phyloP scores from a whole-genome alignment of 2,797 vertebrate species.

The Rhincodon typus region DNA sequence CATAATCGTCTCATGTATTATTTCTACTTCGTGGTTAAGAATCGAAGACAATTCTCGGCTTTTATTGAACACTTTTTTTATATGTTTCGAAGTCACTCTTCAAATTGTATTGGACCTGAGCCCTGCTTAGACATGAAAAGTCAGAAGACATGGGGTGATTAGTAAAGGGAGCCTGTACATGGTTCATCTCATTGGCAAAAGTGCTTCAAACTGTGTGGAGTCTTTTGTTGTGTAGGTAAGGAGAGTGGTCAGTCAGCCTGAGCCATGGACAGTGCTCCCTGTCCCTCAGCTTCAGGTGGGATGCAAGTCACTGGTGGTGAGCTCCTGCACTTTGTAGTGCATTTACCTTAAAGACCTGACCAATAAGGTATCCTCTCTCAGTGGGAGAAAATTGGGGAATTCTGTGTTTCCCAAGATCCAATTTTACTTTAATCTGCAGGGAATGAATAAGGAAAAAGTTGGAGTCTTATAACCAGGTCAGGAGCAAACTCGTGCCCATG shows the following conservation, averaged over 20 bases:
- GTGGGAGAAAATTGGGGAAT: not conserved
- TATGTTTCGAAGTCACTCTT: not conserved
- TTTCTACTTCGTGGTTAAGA: conserved; percentile 2
- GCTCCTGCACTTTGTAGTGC: not conserved
- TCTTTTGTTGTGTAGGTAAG: not conserved
- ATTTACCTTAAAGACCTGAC: no score
- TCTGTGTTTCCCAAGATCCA: not conserved
- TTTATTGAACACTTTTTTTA: not conserved
- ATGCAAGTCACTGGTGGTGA: not conserved
- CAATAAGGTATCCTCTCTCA: no score
- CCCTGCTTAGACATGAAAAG: not conserved
- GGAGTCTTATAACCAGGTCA: not conserved
- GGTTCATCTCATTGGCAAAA: not conserved
- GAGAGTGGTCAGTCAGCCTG: not conserved
- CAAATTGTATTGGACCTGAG: not conserved
- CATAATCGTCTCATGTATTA: conserved; percentile 6
- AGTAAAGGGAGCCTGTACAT: not conserved
- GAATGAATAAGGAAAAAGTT: not conserved
- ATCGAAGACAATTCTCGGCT: not conserved
- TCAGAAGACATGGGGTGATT: not conserved
- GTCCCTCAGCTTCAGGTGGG: not conserved
- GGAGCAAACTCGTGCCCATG: not conserved
- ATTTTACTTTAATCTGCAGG: not conserved
- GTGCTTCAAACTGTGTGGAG: not conserved
- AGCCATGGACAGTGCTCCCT: not conserved